A percentile compares a stretch with the other conserved stretches of the same genome.
These are phyloP conservation scores for Venusia cambrica DNA, from an alignment of 2,888 invertebrate genomes.

Conservation along the genomic window DNA sequence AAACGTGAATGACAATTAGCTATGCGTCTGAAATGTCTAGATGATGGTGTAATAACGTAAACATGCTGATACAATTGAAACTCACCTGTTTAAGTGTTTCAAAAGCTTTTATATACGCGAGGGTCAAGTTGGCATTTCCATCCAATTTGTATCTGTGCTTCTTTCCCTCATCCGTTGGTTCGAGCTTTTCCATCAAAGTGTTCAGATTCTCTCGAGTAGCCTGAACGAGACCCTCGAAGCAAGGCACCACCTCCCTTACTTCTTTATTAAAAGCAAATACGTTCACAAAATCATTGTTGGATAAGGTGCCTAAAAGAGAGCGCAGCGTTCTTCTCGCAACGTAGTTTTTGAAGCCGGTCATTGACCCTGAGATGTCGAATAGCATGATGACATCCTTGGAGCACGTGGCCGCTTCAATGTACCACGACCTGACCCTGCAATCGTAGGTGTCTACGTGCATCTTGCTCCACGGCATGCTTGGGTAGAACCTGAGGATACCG, in stretches of 20 bases:
- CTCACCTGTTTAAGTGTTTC: slow-evolving; percentile 87
- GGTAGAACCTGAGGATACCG: slow-evolving; percentile 96
- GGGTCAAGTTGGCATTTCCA: slow-evolving; percentile 91
- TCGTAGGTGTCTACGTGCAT: slow-evolving; percentile 89
- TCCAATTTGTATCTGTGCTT: slow-evolving; percentile 82
- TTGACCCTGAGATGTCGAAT: slow-evolving; percentile 97
- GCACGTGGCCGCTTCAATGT: slow-evolving; percentile 98
- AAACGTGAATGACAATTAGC: too few relatives aligned
- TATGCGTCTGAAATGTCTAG: too few relatives aligned
- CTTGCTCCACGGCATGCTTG: slow-evolving; percentile 87
- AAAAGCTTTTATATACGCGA: slow-evolving; percentile 92
- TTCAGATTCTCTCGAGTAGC: slow-evolving; percentile 92
- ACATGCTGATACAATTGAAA: too few relatives aligned
- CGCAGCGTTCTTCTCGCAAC: slow-evolving; percentile 92
- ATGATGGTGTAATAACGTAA: too few relatives aligned
- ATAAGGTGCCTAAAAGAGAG: slow-evolving; percentile 95
- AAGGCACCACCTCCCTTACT: slow-evolving; percentile 88
- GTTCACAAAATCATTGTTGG: slow-evolving; percentile 98
- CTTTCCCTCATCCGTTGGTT: slow-evolving; percentile 56
- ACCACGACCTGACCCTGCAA: slow-evolving; percentile 96
- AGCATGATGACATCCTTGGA: slow-evolving; percentile 98
- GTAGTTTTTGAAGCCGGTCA: slow-evolving; percentile 91
- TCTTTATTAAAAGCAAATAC: slow-evolving; percentile 90
- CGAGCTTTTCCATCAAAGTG: slow-evolving; percentile 86
- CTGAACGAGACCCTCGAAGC: slow-evolving; percentile 93